Conservation (phyloP, 2,113 vertebrate genomes). For the Chionis minor region DNA sequence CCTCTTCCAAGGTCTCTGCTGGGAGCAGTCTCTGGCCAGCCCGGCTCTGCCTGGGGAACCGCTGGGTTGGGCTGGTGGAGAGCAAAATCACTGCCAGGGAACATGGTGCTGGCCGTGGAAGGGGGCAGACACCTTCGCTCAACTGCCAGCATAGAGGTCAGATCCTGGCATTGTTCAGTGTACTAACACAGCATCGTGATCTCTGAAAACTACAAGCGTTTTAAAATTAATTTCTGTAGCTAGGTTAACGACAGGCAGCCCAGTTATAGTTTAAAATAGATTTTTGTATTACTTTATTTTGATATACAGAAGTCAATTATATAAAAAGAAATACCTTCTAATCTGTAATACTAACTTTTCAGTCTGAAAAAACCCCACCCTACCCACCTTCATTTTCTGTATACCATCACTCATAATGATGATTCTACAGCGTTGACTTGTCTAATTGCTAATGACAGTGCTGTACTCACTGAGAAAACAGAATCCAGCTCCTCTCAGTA, state of each 20-base stretch:
- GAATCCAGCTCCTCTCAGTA: not conserved
- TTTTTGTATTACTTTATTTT: not conserved
- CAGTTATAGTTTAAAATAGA: not conserved
- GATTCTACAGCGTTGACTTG: not conserved
- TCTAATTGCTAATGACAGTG: not conserved
- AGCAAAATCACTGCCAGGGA: not conserved
- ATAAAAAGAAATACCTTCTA: not conserved
- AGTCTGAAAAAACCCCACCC: not conserved
- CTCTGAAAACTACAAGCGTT: not conserved
- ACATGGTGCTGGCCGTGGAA: fast-evolving
- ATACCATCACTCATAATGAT: not conserved
- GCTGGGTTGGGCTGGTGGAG: too few relatives aligned
- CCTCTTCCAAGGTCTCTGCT: not conserved
- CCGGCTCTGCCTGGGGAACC: not conserved
- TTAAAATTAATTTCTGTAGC: not conserved
- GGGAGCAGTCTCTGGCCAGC: not conserved
- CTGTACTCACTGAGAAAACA: not conserved
- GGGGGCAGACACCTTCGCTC: not conserved
- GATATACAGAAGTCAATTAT: not conserved
- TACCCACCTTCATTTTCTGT: not conserved
- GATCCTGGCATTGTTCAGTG: not conserved
- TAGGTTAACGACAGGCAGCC: not conserved
- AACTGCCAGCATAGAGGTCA: fast-evolving
- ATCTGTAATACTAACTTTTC: not conserved
- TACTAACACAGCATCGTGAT: not conserved